Conservation (phyloP, 2,113 vertebrate genomes). For the Oplegnathus fasciatus region DNA sequence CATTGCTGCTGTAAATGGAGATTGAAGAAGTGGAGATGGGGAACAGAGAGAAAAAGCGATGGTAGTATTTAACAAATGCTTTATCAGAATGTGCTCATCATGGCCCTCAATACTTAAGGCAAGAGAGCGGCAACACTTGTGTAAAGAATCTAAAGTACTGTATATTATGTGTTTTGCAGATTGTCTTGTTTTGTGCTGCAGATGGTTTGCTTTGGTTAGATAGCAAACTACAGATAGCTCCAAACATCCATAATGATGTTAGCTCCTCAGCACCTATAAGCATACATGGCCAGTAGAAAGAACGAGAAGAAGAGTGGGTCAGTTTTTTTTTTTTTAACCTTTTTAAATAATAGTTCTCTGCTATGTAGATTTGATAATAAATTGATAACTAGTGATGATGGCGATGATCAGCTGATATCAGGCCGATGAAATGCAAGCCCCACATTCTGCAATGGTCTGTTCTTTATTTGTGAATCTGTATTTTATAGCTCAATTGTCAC, state of each 20-base stretch:
- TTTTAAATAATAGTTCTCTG: background rate
- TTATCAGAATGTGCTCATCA: conserved; percentile 22
- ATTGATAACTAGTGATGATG: background rate
- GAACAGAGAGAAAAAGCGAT: conserved; percentile 46
- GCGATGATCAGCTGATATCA: background rate
- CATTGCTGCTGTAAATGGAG: conserved; percentile 59
- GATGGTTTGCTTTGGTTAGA: background rate
- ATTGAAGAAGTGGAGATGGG: conserved; percentile 50
- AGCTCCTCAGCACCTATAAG: no score
- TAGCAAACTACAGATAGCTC: background rate
- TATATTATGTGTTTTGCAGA: background rate
- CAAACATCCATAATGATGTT: background rate
- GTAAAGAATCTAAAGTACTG: background rate
- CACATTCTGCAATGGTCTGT: background rate
- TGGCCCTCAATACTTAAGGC: background rate
- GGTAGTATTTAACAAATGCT: conserved; percentile 56
- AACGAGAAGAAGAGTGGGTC: background rate
- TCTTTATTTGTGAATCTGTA: background rate
- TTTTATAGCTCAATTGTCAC: background rate
- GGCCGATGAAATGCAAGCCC: background rate
- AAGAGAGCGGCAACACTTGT: background rate
- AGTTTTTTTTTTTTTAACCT: background rate
- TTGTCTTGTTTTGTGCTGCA: background rate
- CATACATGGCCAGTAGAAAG: background rate
- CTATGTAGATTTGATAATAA: background rate